Conservation (phyloP, 2,797 vertebrate species). For the Thamnophis elegans region DNA sequence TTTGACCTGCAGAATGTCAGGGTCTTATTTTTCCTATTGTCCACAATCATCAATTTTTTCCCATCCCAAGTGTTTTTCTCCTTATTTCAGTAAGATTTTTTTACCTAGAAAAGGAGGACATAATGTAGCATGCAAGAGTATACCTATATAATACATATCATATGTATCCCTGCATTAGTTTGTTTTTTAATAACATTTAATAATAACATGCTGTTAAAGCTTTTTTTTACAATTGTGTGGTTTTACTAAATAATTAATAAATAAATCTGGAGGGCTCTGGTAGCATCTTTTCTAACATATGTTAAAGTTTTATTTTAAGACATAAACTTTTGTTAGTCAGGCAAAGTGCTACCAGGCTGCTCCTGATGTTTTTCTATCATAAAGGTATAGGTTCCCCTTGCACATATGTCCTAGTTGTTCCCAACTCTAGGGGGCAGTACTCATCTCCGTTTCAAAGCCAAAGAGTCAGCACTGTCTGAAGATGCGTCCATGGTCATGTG, state of each 20-base stretch:
- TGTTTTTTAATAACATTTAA: neutral
- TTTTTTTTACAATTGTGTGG: neutral
- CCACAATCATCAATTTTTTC: neutral
- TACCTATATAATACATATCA: fast-evolving
- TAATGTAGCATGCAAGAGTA: fast-evolving
- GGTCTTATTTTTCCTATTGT: neutral
- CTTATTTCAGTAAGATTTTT: neutral
- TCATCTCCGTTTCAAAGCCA: no score
- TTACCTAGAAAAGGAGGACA: neutral
- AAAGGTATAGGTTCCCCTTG: no score
- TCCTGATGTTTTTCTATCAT: neutral
- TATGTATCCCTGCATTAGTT: neutral
- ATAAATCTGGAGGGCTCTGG: neutral
- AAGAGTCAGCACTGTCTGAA: no score
- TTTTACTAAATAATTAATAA: neutral
- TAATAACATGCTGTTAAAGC: neutral
- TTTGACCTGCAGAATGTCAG: neutral
- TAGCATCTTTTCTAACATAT: neutral
- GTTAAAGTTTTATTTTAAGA: neutral
- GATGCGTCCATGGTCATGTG: no score
- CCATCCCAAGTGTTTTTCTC: neutral
- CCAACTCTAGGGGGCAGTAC: no score
- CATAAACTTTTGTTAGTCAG: neutral
- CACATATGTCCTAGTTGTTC: no score
- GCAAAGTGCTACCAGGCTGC: neutral